Conservation (phyloP, 2,888 invertebrate genomes). For the Serrognathus titanus region DNA sequence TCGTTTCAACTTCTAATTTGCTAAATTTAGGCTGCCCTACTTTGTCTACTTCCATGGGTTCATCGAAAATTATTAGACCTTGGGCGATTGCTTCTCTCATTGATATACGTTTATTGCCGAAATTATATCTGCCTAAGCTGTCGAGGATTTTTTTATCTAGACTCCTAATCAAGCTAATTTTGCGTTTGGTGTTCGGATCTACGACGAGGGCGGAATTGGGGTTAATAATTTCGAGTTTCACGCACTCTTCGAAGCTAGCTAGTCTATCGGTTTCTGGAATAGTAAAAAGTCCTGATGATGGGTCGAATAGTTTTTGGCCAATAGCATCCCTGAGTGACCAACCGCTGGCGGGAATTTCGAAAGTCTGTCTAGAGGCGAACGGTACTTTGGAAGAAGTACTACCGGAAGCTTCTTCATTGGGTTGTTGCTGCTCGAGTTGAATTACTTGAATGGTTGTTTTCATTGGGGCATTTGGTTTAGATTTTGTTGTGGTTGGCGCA, state of each 20-base stretch:
- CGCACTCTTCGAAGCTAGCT: constrained; percentile 82
- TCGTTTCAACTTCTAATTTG: constrained; percentile 7
- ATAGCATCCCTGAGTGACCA: constrained; percentile 84
- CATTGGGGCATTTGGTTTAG: constrained; percentile 31
- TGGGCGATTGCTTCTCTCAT: constrained; percentile 73
- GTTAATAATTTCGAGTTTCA: constrained; percentile 81
- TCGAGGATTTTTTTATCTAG: constrained; percentile 78
- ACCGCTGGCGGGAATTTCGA: constrained; percentile 79
- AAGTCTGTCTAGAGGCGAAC: constrained; percentile 52
- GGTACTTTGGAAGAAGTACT: neutral
- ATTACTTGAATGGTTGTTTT: constrained; percentile 28
- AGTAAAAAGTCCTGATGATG: constrained; percentile 76
- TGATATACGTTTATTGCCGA: constrained; percentile 56
- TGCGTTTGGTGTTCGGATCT: constrained; percentile 60
- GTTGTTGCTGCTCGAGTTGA: constrained; percentile 7
- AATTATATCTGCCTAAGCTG: constrained; percentile 70
- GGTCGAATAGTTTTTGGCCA: constrained; percentile 76
- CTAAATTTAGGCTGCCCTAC: constrained; percentile 28
- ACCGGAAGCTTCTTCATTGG: neutral
- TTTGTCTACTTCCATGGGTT: constrained; percentile 28
- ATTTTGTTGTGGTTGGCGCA: constrained; percentile 28
- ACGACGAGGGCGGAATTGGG: constrained; percentile 77
- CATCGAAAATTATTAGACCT: constrained; percentile 61
- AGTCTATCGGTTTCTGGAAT: constrained; percentile 84
- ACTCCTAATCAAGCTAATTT: constrained; percentile 65